Base-by-base conservation (phyloP, 2,113 vertebrate species). In the Ameiurus melas region DNA sequence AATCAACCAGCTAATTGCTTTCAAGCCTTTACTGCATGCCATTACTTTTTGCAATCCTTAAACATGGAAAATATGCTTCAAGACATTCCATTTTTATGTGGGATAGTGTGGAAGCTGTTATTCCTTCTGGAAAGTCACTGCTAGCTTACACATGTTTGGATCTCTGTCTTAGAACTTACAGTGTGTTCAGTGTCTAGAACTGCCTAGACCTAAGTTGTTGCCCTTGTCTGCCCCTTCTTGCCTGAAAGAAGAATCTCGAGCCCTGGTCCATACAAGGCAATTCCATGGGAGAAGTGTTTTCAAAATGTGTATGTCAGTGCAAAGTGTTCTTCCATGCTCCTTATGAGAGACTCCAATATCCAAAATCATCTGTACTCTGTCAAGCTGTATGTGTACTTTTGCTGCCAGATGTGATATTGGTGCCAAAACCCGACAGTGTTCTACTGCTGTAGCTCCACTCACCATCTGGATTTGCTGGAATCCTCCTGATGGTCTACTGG, bases 341-440 rank as follows among this genome's bases (percentile, higher is more conserved):
- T 57, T 19, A 80, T 55, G 13, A 30, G 47, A 55, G 77, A 55
- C 77, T 80, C 51, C 17, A 57, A 80, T 55, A 81, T 81, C 55
- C 55, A 81, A 81, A 81, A 22, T 58, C 19, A 58, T 36, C 79
- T 81, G 79, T 36, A 36, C 79, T 80, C 55, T 81, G 79, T 81
- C 79, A 36, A 20, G 30, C 30, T 60, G 55, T 36, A 12, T 36
- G 79, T 82, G 47, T 13, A 30, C 47, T 80, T 25, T 47, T n/a
- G 53, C n/a, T 57, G 80, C 30, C 80, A 60, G 57, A 60, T 60
- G 57, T 25, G 30, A 82, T 60, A 22, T 57, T 6, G 10, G 19
- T 39, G 30, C 80, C 80, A 82, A 30, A 82, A 36, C 3, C 79
- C 14, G 55, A 82, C 33, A 60, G 19, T 39, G 9, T 60, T 82